A percentile compares a stretch with the other conserved stretches of the same genome.
Conservation (phyloP, 2,888 invertebrate species). For the Coelopa pilipes region DNA sequence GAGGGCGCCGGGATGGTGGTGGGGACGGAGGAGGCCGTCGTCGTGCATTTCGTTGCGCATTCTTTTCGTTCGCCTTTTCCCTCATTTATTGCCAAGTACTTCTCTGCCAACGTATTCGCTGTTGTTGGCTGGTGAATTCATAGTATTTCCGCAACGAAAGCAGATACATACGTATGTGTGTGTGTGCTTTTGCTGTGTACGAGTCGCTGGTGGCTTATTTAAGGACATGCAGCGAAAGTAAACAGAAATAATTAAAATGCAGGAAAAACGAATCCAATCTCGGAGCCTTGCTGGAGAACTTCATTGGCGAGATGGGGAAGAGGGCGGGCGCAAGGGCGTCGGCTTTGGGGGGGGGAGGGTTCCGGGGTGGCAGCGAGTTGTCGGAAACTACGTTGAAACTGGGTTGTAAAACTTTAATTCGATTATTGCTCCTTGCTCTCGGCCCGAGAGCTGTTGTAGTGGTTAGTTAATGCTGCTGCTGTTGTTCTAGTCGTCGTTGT, state of each 20-base stretch:
- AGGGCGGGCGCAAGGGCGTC: neutral
- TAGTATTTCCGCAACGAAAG: too few species aligned
- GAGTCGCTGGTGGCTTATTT: neutral
- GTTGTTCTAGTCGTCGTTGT: too few species aligned
- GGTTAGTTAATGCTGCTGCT: too few species aligned
- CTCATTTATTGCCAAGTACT: too few species aligned
- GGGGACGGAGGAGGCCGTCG: neutral
- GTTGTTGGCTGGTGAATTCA: too few species aligned
- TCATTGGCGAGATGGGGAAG: neutral
- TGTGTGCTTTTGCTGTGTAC: neutral
- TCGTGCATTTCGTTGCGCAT: neutral
- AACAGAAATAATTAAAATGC: neutral
- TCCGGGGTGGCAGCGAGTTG: too few species aligned
- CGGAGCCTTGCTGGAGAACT: neutral
- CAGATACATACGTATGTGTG: too few species aligned
- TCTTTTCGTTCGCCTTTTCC: neutral
- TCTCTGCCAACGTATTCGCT: too few species aligned
- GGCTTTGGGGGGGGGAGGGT: neutral
- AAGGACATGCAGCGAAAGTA: slow-evolving; percentile 11
- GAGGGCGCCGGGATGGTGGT: neutral
- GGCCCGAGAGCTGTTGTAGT: neutral
- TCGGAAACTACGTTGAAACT: too few species aligned
- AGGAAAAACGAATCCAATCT: neutral
- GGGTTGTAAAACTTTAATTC: neutral
- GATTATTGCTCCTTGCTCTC: neutral